A percentile compares a stretch with the other conserved stretches of the same genome.
These are phyloP conservation scores for Mercenaria mercenaria DNA, from an alignment of 1,140 invertebrate genomes.

Conservation along the genomic window DNA sequence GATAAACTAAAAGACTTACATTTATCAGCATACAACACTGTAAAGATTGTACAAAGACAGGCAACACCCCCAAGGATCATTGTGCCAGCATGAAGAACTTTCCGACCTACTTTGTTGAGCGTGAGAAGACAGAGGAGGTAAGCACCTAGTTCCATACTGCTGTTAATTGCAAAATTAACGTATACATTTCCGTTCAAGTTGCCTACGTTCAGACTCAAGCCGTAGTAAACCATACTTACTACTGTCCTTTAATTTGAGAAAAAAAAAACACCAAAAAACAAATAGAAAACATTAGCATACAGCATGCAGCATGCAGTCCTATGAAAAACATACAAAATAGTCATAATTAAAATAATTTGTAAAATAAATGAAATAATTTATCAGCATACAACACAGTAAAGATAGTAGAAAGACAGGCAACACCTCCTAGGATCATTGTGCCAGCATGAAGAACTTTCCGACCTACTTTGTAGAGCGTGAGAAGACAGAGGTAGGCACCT, in stretches of 20 bases:
- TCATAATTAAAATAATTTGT: no score
- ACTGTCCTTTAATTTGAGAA: constrained; percentile 88
- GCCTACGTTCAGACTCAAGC: constrained; percentile 88
- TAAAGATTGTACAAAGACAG: constrained; percentile 70
- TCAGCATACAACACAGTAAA: constrained; percentile 56
- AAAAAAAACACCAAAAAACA: not conserved
- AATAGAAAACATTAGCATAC: no score
- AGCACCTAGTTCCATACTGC: constrained; percentile 91
- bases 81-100: constrained; percentile 38
- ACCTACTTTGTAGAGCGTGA: constrained; percentile 81
- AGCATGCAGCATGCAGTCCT: no score
- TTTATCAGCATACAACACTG: constrained; percentile 43
- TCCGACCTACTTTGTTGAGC: constrained; percentile 72
- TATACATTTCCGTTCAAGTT: constrained; percentile 80
- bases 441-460: constrained; percentile 62
- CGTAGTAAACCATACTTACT: constrained; percentile 88
- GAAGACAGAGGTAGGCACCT: constrained; percentile 90
- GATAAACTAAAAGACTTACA: not conserved
- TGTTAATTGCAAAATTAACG: constrained; percentile 83
- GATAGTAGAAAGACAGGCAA: constrained; percentile 71
- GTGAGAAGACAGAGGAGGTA: constrained; percentile 89
- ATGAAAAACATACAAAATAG: no score
- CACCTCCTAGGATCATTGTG: constrained; percentile 71
- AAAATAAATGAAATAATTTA: no score
- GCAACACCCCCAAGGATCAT: constrained; percentile 74